phyloP scores from a whole-genome alignment of 1,140 invertebrate genomes.

The Bombus pascuorum region DNA sequence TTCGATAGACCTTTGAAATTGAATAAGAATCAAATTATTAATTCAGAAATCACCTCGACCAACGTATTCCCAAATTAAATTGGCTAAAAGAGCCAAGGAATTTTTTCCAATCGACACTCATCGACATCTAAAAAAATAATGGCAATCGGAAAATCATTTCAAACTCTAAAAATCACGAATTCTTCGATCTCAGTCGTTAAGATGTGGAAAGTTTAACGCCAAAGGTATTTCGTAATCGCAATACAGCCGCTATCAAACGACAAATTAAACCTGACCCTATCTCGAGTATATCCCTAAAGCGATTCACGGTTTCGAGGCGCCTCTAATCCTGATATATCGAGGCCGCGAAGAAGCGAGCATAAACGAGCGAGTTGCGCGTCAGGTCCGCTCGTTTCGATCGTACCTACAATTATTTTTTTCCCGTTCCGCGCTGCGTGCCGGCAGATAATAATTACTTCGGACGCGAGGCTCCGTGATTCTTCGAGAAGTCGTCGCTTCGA shows the following conservation, averaged over 20 bases:
- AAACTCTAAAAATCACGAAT: too few species aligned
- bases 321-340: slow-evolving; percentile 21
- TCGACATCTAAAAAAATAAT: too few species aligned
- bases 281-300: too few species aligned
- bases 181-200: too few species aligned
- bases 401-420: slow-evolving; percentile 25
- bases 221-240: neutral
- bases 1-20: too few species aligned
- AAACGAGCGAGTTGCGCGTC: slow-evolving; percentile 1
- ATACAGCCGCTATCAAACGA: neutral
- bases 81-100: rapidly evolving
- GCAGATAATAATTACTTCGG: slow-evolving; percentile 53
- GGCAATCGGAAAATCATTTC: too few species aligned
- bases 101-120: too few species aligned
- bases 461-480: slow-evolving; percentile 42
- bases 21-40: too few species aligned
- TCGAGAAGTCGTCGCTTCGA: slow-evolving; percentile 29
- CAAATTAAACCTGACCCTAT: neutral
- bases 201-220: too few species aligned
- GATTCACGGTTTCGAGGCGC: neutral
- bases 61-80: too few species aligned
- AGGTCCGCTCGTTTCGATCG: slow-evolving; percentile 7
- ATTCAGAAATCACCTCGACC: rapidly evolving
- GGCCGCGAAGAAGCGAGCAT: neutral
- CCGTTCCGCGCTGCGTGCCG: slow-evolving; percentile 24